Conservation (phyloP, 2,797 vertebrate species). For the Siniperca scherzeri region DNA sequence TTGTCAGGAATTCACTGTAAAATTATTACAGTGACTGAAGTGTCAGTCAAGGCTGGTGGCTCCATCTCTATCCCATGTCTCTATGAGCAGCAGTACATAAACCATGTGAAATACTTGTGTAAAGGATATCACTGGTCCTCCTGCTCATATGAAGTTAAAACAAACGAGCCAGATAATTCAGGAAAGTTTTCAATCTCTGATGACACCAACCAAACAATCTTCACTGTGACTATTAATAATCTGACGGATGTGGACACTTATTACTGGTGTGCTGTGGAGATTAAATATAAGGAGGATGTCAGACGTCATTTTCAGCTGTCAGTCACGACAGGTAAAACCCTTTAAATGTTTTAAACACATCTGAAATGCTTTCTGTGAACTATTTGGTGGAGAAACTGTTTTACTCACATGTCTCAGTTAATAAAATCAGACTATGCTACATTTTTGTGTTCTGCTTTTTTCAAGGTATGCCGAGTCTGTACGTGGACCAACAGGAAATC, state of each 20-base stretch:
- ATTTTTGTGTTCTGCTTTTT: neutral
- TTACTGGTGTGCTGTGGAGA: constrained; percentile 48
- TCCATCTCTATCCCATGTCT: constrained; percentile 55
- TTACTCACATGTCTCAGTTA: neutral
- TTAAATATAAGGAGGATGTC: accelerated
- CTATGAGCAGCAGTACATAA: accelerated
- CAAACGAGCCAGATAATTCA: neutral
- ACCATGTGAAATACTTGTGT: constrained; percentile 54
- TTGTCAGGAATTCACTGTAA: constrained; percentile 43
- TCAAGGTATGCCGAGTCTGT: constrained; percentile 25
- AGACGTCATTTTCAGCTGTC: neutral
- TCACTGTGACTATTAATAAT: constrained; percentile 54
- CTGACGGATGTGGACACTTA: accelerated
- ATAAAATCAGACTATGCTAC: neutral
- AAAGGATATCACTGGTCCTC: accelerated
- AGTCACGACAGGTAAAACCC: constrained; percentile 33
- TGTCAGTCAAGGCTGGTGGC: constrained; percentile 20
- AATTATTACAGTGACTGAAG: constrained; percentile 3
- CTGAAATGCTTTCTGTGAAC: neutral
- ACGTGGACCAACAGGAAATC: constrained; percentile 41
- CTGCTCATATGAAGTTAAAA: neutral
- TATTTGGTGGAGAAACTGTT: neutral
- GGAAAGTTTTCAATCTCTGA: constrained; percentile 54
- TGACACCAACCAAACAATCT: constrained; percentile 17
- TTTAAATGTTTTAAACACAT: neutral